Conservation (phyloP, 2,797 vertebrate genomes). For the Sarcoramphus papa region DNA sequence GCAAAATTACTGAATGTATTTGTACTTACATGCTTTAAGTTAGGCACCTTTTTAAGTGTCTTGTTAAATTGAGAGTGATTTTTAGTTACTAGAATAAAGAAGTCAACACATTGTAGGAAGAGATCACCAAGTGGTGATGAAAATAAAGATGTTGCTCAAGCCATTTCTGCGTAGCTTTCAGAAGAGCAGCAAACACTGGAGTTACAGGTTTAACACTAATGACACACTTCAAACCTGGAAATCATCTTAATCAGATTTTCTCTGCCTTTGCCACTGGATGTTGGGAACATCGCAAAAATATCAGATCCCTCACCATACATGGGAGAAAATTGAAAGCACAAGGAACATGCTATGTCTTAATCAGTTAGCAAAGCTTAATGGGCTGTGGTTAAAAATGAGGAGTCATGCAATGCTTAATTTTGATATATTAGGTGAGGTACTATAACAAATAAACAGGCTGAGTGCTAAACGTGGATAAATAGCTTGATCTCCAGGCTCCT, state of each 20-base stretch:
- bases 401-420: slow-evolving; percentile 46
- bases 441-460: slow-evolving; percentile 48
- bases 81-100: slow-evolving; percentile 14
- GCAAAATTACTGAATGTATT: slow-evolving; percentile 20
- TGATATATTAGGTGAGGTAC: slow-evolving; percentile 60
- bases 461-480: slow-evolving; percentile 49
- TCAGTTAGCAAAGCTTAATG: slow-evolving; percentile 48
- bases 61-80: neutral
- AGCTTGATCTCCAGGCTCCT: slow-evolving; percentile 38
- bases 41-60: slow-evolving; percentile 9
- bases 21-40: neutral
- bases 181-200: neutral
- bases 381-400: slow-evolving; percentile 56
- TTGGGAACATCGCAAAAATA: neutral
- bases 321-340: slow-evolving; percentile 41
- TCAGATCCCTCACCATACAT: neutral
- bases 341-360: slow-evolving; percentile 39
- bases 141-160: neutral
- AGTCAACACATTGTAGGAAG: neutral
- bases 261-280: neutral
- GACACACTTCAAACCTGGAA: neutral
- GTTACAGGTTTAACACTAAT: neutral
- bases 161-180: neutral
- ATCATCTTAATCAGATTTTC: neutral
- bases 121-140: neutral